Evolutionary conservation across 2,797 vertebrate species (phyloP), one percentile per base, ranked within the genome.

Genomic region (Sciaenops ocellatus): DNA sequence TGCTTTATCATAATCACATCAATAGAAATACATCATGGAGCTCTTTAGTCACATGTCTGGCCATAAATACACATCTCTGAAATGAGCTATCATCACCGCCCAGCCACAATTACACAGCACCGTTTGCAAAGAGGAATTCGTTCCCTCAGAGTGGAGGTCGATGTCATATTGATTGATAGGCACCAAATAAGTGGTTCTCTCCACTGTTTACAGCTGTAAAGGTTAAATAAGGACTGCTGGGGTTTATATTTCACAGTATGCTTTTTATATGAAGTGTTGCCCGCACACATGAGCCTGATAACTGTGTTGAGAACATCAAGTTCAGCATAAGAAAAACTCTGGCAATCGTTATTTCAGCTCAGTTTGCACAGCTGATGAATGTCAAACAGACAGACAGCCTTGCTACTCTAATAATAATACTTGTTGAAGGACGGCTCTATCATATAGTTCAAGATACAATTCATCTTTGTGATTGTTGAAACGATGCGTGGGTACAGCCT

Each of bases 101-200:
- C 4, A 2, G 48, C 69, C 72, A 41, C 69, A 76, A 74, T 81
- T 77, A 79, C 78, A 50, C 71, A 68, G 63, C 61, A 4, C 56
- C 54, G 72, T 70, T 67, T 52, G 56, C 79, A 77, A n/a, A 72
- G 71, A 83, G 48, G 62, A 73, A 73, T 82, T 78, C 57, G 55
- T 78, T 80, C 63, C 75, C 48, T 52, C 69, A 38, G 57, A 67
- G 73, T 59, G 44, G 80, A 82, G 76, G 83, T 90, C 81, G 74
- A 87, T 87, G 74, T 75, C 84, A 67, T 73, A 84, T 88, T 84
- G 85, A 92, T 86, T 87, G 78, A 71, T 66, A 70, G 82, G 80
- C 80, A 78, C 80, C 80, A 77, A 86, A 83, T 78, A 82, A 90
- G 83, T 73, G 65, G 57, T 78, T 89, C 61, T 46, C 28, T 79